Conservation (phyloP, 2,113 vertebrate genomes). For the Odontophorus gujanensis region DNA sequence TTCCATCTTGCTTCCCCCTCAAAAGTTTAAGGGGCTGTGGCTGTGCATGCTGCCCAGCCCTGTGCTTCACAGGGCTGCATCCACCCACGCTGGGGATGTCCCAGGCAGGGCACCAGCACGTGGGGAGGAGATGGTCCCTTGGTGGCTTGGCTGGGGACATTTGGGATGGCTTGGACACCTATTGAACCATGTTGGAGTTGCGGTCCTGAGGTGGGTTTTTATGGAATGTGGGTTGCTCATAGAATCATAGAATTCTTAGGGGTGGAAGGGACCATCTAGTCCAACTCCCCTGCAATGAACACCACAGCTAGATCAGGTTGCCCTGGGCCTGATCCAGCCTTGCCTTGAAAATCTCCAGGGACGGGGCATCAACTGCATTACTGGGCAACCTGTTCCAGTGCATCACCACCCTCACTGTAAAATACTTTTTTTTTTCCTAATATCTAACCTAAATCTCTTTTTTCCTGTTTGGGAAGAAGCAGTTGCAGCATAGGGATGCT, state of each 20-base stretch:
- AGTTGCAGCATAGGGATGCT: neutral
- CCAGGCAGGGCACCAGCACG: neutral
- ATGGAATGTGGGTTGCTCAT: neutral
- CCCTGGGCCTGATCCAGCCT: too few species aligned
- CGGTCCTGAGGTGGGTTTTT: neutral
- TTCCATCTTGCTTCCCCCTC: neutral
- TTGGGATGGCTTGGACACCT: accelerated
- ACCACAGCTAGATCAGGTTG: too few species aligned
- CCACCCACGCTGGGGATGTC: neutral
- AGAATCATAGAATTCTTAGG: too few species aligned
- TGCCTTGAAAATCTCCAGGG: too few species aligned
- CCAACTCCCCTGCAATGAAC: too few species aligned
- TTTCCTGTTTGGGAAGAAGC: neutral
- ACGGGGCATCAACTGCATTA: too few species aligned
- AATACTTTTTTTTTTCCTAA: too few species aligned
- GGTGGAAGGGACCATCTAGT: too few species aligned
- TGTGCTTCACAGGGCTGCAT: accelerated
- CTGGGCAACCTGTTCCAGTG: too few species aligned
- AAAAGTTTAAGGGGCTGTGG: neutral
- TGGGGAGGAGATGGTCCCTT: neutral
- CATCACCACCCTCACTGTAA: too few species aligned
- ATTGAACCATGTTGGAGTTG: accelerated
- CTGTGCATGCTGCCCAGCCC: neutral
- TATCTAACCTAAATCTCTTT: too few species aligned
- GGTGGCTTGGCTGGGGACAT: accelerated